Percentiles rank a stretch among this genome's conserved stretches.
Evolutionary conservation across 2,113 vertebrate species (phyloP).

Genomic region (Mirza zaza): DNA sequence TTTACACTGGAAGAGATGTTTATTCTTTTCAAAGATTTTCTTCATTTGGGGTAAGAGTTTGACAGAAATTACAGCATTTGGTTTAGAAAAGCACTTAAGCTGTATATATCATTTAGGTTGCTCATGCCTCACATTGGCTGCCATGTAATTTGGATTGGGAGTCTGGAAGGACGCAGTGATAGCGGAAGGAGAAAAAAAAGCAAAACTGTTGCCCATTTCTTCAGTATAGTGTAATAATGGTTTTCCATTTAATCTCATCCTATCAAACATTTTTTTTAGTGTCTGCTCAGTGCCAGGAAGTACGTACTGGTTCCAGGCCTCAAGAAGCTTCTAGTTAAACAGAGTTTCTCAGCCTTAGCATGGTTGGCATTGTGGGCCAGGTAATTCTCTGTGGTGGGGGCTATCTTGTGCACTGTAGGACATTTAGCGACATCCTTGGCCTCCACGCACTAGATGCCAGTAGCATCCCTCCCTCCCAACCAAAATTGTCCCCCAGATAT

Average conservation of each 20-base stretch:
- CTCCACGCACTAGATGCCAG: background rate
- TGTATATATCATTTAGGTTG: background rate
- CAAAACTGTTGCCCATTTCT: background rate
- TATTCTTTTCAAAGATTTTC: constrained; percentile 7
- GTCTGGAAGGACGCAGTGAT: background rate
- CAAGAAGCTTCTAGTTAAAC: background rate
- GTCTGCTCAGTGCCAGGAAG: background rate
- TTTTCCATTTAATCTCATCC: background rate
- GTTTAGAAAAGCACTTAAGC: background rate
- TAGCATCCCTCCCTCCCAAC: no score
- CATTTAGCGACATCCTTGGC: background rate
- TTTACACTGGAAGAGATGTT: background rate
- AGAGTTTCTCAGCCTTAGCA: background rate
- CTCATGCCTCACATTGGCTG: background rate
- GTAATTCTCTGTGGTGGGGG: background rate
- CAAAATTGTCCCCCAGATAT: background rate
- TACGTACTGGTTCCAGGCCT: background rate
- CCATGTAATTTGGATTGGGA: background rate
- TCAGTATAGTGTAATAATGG: background rate
- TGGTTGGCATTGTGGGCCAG: background rate
- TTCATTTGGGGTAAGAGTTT: background rate
- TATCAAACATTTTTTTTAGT: background rate
- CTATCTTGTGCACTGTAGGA: background rate
- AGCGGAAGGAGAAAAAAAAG: background rate
- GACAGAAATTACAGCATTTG: background rate